Base-by-base conservation (phyloP, 1,140 invertebrate species). In the Dreissena rostriformis region DNA sequence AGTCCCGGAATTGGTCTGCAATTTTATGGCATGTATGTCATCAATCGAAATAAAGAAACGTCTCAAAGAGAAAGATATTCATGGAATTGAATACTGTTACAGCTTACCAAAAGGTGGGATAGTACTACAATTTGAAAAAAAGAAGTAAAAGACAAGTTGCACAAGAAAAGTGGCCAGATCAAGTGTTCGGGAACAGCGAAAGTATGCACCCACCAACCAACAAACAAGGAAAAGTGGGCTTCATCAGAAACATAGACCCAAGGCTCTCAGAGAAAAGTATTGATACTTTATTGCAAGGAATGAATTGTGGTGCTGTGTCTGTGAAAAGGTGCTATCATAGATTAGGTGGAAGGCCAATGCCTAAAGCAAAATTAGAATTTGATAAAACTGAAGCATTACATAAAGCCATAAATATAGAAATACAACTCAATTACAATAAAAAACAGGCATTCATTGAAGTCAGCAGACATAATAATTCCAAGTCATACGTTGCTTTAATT, bases 271-370 rank as follows among this genome's bases (percentile, higher is more conserved):
- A 73, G 57, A 55, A 55, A 22, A 51, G 57, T 53, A 22, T 73
- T 6, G 17, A 22, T 52, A 10, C 49, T 10, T 17, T 55, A 11
- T 17, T 73, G 11, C 2, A 28, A 10, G 22, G 17, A 10, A 73
- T 19, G 14, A 7, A 53, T 51, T 24, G 49, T 11, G 10, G 57
- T 7, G 53, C 28, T 24, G 51, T 24, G 15, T 53, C 71, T 22
- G 71, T 55, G 8, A 53, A 73, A 73, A 73, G 71, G 12, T 55
- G 71, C 24, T 73, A 22, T 22, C 71, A 73, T 17, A 73, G 71
- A 22, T 19, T 53, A 53, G 28, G 71, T 73, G 71, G 71, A n/a
- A 73, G 53, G 26, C 71, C 71, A n/a, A 73, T 73, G 71, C 71
- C 71, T 19, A 2, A 53, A 8, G 22, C 52, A 2, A 73, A 73